Evolutionary conservation across 2,888 invertebrate genomes (phyloP).

Genomic region (Fabriciana adippe): DNA sequence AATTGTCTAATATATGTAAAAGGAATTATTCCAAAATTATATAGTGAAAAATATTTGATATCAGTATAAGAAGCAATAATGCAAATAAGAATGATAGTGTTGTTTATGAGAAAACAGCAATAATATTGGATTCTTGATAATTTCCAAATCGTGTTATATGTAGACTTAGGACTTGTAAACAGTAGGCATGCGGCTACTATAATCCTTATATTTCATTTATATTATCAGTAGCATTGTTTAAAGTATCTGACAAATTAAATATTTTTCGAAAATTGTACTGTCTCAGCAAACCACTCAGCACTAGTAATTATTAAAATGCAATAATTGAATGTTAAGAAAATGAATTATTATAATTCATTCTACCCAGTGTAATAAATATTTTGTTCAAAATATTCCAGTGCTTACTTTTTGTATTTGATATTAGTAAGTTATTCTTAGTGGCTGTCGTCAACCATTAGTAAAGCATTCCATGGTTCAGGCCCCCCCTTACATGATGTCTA

Average conservation of each 20-base stretch:
- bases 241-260: not conserved
- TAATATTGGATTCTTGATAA: conserved; percentile 42
- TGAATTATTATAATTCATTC: conserved; percentile 5
- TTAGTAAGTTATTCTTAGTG: conserved; percentile 52
- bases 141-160: conserved; percentile 31
- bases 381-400: conserved; percentile 56
- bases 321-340: not conserved
- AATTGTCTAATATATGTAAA: not conserved
- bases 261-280: conserved; percentile 4
- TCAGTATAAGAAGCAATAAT: conserved; percentile 52
- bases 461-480: conserved; percentile 70
- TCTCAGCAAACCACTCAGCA: not conserved
- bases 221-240: not conserved
- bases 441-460: conserved; percentile 45
- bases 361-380: conserved; percentile 39
- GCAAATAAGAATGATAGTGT: conserved; percentile 46
- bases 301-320: not conserved
- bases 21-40: not conserved
- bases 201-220: conserved; percentile 11
- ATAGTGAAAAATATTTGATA: not conserved
- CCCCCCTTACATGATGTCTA: conserved; percentile 50
- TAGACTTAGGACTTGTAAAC: conserved; percentile 43
- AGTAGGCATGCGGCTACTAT: conserved; percentile 46
- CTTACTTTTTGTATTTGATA: conserved; percentile 54
- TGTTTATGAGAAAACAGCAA: conserved; percentile 46